Evolutionary conservation across 2,113 vertebrate genomes (phyloP).

Genomic region (Pipra filicauda): DNA sequence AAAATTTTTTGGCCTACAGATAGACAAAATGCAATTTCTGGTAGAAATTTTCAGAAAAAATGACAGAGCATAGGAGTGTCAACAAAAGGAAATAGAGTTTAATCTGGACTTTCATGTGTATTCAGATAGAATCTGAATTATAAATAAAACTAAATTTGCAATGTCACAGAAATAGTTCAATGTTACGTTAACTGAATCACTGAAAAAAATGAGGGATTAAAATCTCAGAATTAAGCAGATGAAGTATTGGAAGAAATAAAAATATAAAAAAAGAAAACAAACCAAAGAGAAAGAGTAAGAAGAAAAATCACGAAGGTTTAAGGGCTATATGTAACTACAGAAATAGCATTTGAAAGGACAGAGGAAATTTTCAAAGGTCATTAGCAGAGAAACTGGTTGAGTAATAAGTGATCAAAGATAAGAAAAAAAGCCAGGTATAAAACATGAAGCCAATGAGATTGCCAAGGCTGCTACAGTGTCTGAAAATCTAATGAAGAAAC

Average conservation of each 20-base stretch:
- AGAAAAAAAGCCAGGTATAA: not conserved
- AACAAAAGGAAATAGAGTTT: not conserved
- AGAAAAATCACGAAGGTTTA: not conserved
- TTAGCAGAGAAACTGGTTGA: not conserved
- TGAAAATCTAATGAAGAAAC: not conserved
- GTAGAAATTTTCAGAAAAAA: not conserved
- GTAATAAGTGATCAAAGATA: not conserved
- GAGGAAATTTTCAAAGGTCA: not conserved
- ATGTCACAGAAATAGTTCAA: not conserved
- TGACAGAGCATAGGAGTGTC: accelerated
- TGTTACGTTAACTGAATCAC: not conserved
- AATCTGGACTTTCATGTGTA: not conserved
- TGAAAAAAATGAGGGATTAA: not conserved
- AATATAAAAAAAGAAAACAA: not conserved
- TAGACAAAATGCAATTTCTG: not conserved
- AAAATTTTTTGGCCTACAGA: not conserved
- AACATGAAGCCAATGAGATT: not conserved
- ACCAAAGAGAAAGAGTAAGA: not conserved
- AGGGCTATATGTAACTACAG: not conserved
- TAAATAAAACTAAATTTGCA: not conserved
- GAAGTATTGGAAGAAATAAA: not conserved
- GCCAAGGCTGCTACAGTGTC: not conserved
- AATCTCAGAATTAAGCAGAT: not conserved
- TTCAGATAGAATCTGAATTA: not conserved
- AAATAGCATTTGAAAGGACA: not conserved